phyloP scores from a whole-genome alignment of 2,888 invertebrate genomes.

The Criorhina ranunculi region DNA sequence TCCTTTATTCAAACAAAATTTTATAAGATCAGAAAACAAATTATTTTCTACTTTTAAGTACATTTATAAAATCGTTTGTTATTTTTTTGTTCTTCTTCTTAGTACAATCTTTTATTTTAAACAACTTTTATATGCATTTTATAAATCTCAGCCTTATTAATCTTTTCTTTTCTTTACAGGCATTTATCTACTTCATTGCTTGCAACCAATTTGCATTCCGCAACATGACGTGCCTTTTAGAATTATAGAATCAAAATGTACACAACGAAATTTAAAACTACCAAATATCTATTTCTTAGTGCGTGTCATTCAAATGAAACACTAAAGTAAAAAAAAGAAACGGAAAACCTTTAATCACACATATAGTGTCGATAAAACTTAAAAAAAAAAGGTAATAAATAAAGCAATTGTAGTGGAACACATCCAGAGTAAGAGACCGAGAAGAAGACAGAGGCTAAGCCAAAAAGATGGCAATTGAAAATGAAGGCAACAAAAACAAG shows the following conservation, averaged over 20 bases:
- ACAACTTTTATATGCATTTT: no score
- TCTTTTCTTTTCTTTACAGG: neutral
- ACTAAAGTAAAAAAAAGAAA: conserved; percentile 40
- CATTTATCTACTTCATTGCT: neutral
- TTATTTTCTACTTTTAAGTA: no score
- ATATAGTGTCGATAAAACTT: no score
- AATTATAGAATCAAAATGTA: conserved; percentile 36
- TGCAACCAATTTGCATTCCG: no score
- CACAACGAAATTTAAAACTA: conserved; percentile 41
- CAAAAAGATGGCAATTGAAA: conserved; percentile 70
- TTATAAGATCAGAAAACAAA: no score
- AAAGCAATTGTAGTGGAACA: conserved; percentile 25
- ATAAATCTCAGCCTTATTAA: no score
- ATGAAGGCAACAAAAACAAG: conserved; percentile 70
- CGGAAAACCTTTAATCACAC: neutral
- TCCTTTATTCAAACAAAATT: no score
- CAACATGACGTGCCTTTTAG: neutral
- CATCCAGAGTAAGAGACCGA: neutral
- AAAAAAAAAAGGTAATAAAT: no score
- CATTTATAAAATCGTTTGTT: no score
- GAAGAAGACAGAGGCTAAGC: conserved; percentile 41
- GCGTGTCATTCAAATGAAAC: conserved; percentile 58
- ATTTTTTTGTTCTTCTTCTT: no score
- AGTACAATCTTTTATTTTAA: no score
- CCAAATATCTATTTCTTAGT: conserved; percentile 49